These are phyloP conservation scores for Rhinella marina DNA, from an alignment of 2,797 vertebrate species.

Conservation along the genomic window DNA sequence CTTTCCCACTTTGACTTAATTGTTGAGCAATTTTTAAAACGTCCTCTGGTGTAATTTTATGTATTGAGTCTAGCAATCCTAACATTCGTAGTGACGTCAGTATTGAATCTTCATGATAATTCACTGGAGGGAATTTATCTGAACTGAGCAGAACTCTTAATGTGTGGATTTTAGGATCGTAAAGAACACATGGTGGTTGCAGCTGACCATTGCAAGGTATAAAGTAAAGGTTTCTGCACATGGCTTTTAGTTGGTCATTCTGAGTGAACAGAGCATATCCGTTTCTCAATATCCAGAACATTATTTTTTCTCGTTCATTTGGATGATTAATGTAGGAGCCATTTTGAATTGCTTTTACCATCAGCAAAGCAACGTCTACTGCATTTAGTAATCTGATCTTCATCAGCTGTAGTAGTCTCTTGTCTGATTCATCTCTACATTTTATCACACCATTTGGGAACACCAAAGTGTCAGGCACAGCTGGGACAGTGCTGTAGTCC, in stretches of 20 bases:
- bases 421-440: conserved; percentile 79
- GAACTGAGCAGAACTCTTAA: conserved; percentile 77
- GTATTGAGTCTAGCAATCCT: conserved; percentile 75
- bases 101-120: conserved; percentile 71
- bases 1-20: conserved; percentile 47
- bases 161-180: conserved; percentile 75
- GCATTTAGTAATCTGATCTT: conserved; percentile 69
- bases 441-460: conserved; percentile 75
- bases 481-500: conserved; percentile 68
- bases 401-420: conserved; percentile 74
- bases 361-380: conserved; percentile 69
- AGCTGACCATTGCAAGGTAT: conserved; percentile 46
- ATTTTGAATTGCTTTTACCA: conserved; percentile 70
- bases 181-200: conserved; percentile 58
- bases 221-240: conserved; percentile 68
- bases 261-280: conserved; percentile 77
- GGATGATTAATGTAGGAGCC: conserved; percentile 59
- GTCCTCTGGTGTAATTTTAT: conserved; percentile 71
- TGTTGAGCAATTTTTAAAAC: conserved; percentile 72
- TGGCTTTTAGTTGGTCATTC: conserved; percentile 69
- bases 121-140: conserved; percentile 74
- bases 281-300: conserved; percentile 82
- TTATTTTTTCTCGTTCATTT: conserved; percentile 70
- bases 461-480: conserved; percentile 73
- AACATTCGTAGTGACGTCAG: conserved; percentile 74